Conservation (phyloP, 1,140 invertebrate genomes). For the Sesamia nonagrioides region DNA sequence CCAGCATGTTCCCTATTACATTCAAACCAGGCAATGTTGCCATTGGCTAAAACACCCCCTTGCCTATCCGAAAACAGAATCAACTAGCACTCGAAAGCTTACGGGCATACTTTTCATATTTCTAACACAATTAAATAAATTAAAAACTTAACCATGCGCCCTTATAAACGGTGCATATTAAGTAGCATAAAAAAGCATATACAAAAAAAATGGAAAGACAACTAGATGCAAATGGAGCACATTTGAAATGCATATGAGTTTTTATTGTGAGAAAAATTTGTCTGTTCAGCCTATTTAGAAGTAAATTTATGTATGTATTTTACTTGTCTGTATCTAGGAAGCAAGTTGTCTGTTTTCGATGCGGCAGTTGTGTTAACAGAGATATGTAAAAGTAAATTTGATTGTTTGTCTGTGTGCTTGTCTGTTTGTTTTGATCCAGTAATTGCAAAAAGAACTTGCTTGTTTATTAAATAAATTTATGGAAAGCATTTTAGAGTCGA, state of each 20-base stretch:
- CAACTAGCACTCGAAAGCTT: conserved; percentile 29
- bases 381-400: conserved; percentile 5
- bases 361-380: neutral
- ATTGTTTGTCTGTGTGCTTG: no score
- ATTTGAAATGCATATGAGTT: conserved; percentile 45
- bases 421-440: neutral
- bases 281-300: conserved; percentile 40
- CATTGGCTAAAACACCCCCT: conserved; percentile 23
- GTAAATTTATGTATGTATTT: conserved; percentile 37
- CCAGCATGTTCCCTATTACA: neutral
- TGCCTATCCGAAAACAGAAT: conserved; percentile 29
- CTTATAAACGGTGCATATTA: conserved; percentile 47
- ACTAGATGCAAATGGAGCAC: conserved; percentile 38
- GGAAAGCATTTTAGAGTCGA: no score
- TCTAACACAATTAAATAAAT: conserved; percentile 48
- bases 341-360: conserved; percentile 8
- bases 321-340: conserved; percentile 27
- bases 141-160: conserved; percentile 40
- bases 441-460: neutral
- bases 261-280: conserved; percentile 48
- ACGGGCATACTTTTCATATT: conserved; percentile 35
- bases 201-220: conserved; percentile 44
- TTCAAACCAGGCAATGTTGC: conserved; percentile 7
- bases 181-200: conserved; percentile 40
- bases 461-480: neutral